These are phyloP conservation scores for Hephaestus fuliginosus DNA, from an alignment of 2,797 vertebrate species.

Conservation along the genomic window DNA sequence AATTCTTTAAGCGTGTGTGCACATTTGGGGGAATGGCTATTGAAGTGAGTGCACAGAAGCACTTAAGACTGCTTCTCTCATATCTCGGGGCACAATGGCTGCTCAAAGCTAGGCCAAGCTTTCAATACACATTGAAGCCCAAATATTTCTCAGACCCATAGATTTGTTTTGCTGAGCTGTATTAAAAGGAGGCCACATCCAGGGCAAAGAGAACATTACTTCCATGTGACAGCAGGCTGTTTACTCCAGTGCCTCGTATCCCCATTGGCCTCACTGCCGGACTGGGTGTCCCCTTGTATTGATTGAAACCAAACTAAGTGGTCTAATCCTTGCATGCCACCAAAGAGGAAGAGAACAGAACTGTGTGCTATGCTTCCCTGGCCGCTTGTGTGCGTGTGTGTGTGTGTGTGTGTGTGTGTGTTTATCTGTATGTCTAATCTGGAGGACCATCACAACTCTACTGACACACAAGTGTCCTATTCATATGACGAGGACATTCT, in stretches of 20 bases:
- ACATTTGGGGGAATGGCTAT: slow-evolving; percentile 38
- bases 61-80: slow-evolving; percentile 66
- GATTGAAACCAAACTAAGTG: slow-evolving; percentile 79
- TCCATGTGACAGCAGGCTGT: slow-evolving; percentile 78
- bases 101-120: slow-evolving; percentile 77
- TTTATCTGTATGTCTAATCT: slow-evolving; percentile 47
- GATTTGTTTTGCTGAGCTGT: slow-evolving; percentile 72
- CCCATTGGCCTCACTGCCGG: slow-evolving; percentile 61
- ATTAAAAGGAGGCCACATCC: slow-evolving; percentile 74
- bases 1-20: slow-evolving; percentile 41
- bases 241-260: slow-evolving; percentile 77
- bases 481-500: slow-evolving; percentile 22
- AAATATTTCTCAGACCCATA: slow-evolving; percentile 75
- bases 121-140: slow-evolving; percentile 62
- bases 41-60: slow-evolving; percentile 65
- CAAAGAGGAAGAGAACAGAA: slow-evolving; percentile 61
- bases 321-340: slow-evolving; percentile 73
- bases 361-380: slow-evolving; percentile 49
- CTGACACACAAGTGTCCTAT: slow-evolving; percentile 33
- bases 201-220: slow-evolving; percentile 78
- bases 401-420: slow-evolving; percentile 4
- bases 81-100: slow-evolving; percentile 76
- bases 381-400: slow-evolving; percentile 1
- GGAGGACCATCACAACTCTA: slow-evolving; percentile 2
- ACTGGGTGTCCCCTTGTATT: slow-evolving; percentile 75